Percentiles rank a stretch among this genome's conserved stretches.
phyloP scores from a whole-genome alignment of 1,140 invertebrate species.

The Araneus ventricosus region DNA sequence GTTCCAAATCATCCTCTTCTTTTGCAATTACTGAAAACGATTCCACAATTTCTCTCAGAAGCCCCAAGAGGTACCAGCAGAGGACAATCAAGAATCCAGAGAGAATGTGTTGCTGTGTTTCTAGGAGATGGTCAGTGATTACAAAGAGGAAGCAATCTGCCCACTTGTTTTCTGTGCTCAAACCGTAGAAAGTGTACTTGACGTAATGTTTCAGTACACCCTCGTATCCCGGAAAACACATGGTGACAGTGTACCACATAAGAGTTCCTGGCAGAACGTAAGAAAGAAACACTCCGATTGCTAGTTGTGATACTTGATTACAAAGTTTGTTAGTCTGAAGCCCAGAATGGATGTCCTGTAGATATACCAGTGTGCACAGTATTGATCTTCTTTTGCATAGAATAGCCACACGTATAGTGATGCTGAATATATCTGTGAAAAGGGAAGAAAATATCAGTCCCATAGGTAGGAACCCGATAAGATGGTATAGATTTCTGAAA shows the following conservation, averaged over 20 bases:
- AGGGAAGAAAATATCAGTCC: background rate
- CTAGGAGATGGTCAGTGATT: background rate
- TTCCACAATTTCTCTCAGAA: background rate
- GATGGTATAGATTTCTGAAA: background rate
- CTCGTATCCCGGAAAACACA: background rate
- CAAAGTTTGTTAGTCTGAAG: background rate
- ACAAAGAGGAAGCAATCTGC: background rate
- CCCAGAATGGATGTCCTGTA: background rate
- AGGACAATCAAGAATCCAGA: constrained; percentile 29
- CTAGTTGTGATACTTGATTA: background rate
- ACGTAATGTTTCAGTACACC: background rate
- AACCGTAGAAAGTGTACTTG: constrained; percentile 10
- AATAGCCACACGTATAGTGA: background rate
- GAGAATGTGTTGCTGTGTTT: constrained; percentile 21
- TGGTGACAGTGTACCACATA: background rate
- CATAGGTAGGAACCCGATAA: background rate
- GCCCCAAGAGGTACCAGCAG: background rate
- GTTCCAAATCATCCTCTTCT: background rate
- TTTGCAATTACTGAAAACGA: background rate
- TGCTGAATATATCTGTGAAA: background rate
- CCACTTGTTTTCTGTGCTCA: constrained; percentile 18
- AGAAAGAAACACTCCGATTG: background rate
- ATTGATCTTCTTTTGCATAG: background rate
- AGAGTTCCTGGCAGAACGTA: background rate
- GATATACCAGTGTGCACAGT: background rate